Base-by-base conservation (phyloP, 2,797 vertebrate genomes). In the Pteronotus mesoamericanus region DNA sequence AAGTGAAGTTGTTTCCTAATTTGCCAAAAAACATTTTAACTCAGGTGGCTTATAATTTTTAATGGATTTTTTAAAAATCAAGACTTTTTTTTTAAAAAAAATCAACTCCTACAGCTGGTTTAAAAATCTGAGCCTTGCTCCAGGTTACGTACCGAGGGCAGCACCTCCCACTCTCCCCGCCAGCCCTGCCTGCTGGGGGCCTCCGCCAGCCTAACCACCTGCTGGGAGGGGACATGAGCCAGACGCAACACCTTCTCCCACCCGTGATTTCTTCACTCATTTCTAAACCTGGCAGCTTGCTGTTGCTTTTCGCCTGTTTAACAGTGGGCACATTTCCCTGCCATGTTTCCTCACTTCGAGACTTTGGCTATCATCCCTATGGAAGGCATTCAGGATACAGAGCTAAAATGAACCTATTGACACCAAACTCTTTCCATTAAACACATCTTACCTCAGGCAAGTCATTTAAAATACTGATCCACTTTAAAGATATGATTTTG, bases 11-110 rank as follows among this genome's bases (percentile, higher is more conserved):
- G 26, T 83, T 83, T 87, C 61, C 95, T 72, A 72, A 48, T n/a
- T 79, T 85, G 32, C 21, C 78, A 85, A 91, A 91, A 86, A 85
- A 64, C 68, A 94, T 46, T 68, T 90, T 53, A 78, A 75, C 32
- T 75, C 71, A 69, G 16, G 32, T 93, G 71, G 37, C 71, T 94
- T 74, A 85, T 9, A 72, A 61, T 53, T 84, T 84, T 79, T 66
- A 66, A 84, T 57, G 37, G 53, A 39, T 4, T n/a, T n/a, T n/a
- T n/a, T n/a, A n/a, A n/a, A n/a, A n/a, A n/a, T n/a, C 71, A 55
- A 82, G 74, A 66, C 1, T 9, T 44, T 46, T 84, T 2, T 26
- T 86, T 68, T 86, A n/a, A n/a, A n/a, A n/a, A n/a, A n/a, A 39
- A n/a, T 18, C 32, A 39, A 5, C 68, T 48, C 82, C 42, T 46